A percentile compares a stretch with the other conserved stretches of the same genome.
phyloP scores from a whole-genome alignment of 2,113 vertebrate genomes.

The Fregata magnificens region DNA sequence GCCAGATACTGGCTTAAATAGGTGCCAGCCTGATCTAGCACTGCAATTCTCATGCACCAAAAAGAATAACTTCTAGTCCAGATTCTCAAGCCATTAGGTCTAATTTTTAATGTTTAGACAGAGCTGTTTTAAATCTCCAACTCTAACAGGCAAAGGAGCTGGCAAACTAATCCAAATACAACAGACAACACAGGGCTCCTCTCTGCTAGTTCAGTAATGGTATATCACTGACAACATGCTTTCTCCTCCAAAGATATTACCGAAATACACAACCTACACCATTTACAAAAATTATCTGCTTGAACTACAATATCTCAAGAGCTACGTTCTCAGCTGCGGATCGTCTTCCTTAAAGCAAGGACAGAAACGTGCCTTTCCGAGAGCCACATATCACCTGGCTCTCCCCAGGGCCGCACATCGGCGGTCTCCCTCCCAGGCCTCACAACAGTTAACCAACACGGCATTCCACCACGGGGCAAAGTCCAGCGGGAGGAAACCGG shows the following conservation, averaged over 20 bases:
- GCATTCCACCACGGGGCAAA: slow-evolving; percentile 29
- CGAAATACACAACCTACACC: background rate
- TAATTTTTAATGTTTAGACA: background rate
- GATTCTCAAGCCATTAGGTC: background rate
- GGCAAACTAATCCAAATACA: background rate
- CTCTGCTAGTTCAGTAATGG: background rate
- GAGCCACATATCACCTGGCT: fast-evolving
- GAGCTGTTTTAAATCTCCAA: background rate
- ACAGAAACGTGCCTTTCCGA: fast-evolving
- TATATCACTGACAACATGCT: fast-evolving
- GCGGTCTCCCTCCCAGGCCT: background rate
- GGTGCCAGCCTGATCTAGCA: background rate
- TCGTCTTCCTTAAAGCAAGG: fast-evolving
- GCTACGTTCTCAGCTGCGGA: background rate
- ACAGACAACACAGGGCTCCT: background rate
- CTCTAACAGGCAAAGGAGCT: background rate
- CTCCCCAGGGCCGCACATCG: background rate
- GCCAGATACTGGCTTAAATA: background rate
- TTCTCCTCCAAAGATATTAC: background rate
- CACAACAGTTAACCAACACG: background rate
- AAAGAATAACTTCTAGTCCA: background rate
- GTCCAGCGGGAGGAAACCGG: background rate
- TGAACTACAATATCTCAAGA: background rate
- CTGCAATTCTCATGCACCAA: background rate
- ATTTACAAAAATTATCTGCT: background rate